Conservation (phyloP, 2,888 invertebrate species). For the Agrochola lychnidis region DNA sequence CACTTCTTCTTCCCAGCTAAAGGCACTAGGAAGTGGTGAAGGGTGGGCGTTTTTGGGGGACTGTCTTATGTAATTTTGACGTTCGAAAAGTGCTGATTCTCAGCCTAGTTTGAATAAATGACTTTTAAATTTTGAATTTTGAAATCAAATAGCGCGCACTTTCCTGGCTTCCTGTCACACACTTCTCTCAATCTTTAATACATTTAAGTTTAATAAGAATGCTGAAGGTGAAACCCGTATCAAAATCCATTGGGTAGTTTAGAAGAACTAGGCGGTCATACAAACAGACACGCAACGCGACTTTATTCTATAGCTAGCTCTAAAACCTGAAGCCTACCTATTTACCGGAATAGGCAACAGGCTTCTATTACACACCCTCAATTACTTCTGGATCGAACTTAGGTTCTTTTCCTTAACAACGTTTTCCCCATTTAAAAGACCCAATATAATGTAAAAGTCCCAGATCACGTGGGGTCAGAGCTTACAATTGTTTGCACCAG, state of each 20-base stretch:
- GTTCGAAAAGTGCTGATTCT: no score
- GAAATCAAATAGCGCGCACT: no score
- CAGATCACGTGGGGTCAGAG: slow-evolving; percentile 7
- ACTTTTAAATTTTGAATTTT: no score
- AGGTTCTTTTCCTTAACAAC: slow-evolving; percentile 11
- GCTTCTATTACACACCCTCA: neutral
- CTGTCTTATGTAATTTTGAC: no score
- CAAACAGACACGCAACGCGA: neutral
- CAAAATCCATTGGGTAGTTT: neutral
- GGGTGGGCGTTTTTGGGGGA: no score
- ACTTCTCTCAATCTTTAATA: no score
- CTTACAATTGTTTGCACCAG: slow-evolving; percentile 19
- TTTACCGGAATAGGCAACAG: neutral
- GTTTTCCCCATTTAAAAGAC: slow-evolving; percentile 9
- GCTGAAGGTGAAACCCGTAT: neutral
- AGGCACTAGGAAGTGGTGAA: no score
- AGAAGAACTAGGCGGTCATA: neutral
- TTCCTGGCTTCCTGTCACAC: no score
- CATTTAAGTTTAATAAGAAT: neutral
- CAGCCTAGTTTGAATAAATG: no score
- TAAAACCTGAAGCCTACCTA: no score
- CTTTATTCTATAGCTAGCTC: neutral
- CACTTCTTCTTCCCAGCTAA: no score
- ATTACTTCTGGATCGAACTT: neutral
- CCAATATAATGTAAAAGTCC: slow-evolving; percentile 12